phyloP scores from a whole-genome alignment of 64 coral and sea anemone species.

The Pachyseris speciosa region DNA sequence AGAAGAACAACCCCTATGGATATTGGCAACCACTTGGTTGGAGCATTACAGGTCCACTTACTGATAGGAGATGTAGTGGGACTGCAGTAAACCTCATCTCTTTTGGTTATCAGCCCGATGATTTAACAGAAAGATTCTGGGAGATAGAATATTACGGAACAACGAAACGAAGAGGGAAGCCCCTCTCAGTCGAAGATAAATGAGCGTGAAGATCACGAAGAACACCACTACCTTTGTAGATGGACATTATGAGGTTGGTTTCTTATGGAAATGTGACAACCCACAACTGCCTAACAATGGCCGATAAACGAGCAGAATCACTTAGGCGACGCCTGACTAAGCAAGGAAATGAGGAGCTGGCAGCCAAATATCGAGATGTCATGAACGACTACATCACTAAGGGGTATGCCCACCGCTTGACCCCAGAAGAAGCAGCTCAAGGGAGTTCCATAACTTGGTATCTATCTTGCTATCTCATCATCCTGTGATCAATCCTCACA shows the following conservation, averaged over 20 bases:
- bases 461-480: constrained; percentile 36
- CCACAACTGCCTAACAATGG: constrained; percentile 43
- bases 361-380: constrained; percentile 21
- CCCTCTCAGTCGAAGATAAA: constrained; percentile 45
- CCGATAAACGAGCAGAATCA: constrained; percentile 17
- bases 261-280: constrained; percentile 47
- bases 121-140: constrained; percentile 23
- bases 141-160: neutral
- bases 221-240: constrained; percentile 41
- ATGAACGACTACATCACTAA: constrained; percentile 52
- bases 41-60: too few relatives aligned
- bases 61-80: too few relatives aligned
- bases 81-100: too few relatives aligned
- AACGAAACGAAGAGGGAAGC: neutral
- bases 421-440: neutral
- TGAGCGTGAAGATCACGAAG: too few relatives aligned
- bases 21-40: too few relatives aligned
- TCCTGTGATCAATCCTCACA: constrained; percentile 32
- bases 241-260: constrained; percentile 65
- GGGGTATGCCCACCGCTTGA: constrained; percentile 6
- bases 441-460: neutral
- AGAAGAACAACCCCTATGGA: too few relatives aligned
- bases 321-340: constrained; percentile 28
- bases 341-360: constrained; percentile 27
- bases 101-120: too few relatives aligned